Evolutionary conservation across 2,888 invertebrate genomes (phyloP), one percentile per base, ranked within the genome.

Genomic region (Tiliacea citrago): DNA sequence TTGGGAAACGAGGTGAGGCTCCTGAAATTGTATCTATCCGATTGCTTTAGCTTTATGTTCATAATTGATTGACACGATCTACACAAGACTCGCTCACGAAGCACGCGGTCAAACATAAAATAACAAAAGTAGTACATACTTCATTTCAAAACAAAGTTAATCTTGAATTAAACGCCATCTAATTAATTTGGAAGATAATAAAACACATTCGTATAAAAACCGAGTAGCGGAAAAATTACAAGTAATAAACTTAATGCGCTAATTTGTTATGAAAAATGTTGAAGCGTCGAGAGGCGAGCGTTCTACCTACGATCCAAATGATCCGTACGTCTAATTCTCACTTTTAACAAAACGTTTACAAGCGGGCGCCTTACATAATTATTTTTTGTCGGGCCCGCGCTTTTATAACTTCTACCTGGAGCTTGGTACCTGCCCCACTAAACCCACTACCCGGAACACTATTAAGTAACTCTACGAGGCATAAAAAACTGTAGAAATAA

Each of bases 401-500:
- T 90, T 90, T 90, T 90, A 90, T 90, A 90, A 89, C 91, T 88
- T 93, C 92, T 95, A 94, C 95, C 95, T 94, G 94, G 89, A 87
- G 73, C 78, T 86, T 83, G 91, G 90, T 95, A 95, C 95, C 95
- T 95, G 95, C 91, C 90, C 90, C 90, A 90, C 90, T 88, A 89
- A 92, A 91, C 90, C 91, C 93, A 92, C 92, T 94, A 93, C 93
- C 94, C 95, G 94, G 95, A 95, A 95, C 94, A 92, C 93, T 92
- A 95, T 95, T 95, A 95, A 94, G 89, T 90, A 90, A 92, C 92
- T 93, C 92, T 90, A 90, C 92, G 92, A 90, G 91, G 91, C 94
- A 94, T 94, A 94, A 94, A 93, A 94, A 92, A 90, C 84, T 83
- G 90, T 91, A 91, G 90, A 92, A 93, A 93, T 93, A 92, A 91